Percentiles rank a stretch among this genome's conserved stretches.
These are phyloP conservation scores for Bucco capensis DNA, from an alignment of 2,113 vertebrate genomes.

Conservation along the genomic window DNA sequence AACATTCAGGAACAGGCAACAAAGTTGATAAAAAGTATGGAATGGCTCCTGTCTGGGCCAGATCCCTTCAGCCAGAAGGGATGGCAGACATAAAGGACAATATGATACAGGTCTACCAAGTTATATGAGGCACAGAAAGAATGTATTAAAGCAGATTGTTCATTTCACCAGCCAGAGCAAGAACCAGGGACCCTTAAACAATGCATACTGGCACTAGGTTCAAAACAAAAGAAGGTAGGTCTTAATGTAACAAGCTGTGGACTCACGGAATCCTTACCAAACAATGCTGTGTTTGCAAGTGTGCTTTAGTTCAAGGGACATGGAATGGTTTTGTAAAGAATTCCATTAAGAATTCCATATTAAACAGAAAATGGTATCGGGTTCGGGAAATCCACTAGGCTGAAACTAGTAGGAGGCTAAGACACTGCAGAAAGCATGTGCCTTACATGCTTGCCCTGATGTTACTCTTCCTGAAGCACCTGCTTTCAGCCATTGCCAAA, in stretches of 20 bases:
- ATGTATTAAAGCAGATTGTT: not conserved
- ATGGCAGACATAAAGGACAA: accelerated
- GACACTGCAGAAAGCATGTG: not conserved
- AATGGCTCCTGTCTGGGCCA: not conserved
- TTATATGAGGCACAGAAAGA: not conserved
- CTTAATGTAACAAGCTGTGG: not conserved
- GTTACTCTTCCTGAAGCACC: not conserved
- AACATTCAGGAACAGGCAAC: not conserved
- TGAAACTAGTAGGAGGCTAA: not conserved
- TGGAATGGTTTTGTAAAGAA: not conserved
- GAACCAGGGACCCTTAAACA: not conserved
- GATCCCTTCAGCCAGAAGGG: not conserved
- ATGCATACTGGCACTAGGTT: not conserved
- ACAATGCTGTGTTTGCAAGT: not conserved
- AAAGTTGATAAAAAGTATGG: not conserved
- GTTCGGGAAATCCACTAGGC: not conserved
- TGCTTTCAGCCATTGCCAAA: not conserved
- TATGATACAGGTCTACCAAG: not conserved
- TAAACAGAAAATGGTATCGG: not conserved
- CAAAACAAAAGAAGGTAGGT: not conserved
- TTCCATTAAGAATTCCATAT: not conserved
- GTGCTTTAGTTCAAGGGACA: not conserved
- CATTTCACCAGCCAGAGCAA: not conserved
- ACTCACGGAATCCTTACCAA: not conserved
- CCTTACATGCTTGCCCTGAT: not conserved